Evolutionary conservation across 2,888 invertebrate species (phyloP).

Genomic region (Leptopilina syphax): DNA sequence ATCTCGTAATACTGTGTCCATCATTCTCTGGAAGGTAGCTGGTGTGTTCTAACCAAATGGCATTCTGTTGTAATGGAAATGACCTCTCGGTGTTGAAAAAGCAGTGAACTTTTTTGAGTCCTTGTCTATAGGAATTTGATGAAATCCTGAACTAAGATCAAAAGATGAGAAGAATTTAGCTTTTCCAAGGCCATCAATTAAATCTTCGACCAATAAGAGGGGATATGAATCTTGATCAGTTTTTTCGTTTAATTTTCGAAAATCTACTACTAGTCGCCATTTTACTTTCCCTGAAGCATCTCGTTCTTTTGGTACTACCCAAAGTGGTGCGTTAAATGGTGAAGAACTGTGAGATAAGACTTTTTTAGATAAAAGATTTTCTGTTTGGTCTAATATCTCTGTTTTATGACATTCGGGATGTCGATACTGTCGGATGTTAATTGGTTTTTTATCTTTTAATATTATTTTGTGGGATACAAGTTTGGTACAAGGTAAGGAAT

Average conservation of each 20-base stretch:
- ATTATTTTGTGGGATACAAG: no score
- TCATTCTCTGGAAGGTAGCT: slow-evolving; percentile 34
- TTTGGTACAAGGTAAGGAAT: no score
- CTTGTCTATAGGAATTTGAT: not conserved
- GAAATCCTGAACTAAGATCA: not conserved
- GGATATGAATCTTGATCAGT: not conserved
- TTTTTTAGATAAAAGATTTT: no score
- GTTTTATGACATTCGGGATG: no score
- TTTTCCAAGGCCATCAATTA: not conserved
- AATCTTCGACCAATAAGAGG: not conserved
- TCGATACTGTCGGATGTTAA: no score
- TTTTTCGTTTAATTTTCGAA: not conserved
- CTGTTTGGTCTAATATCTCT: no score
- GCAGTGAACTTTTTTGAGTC: not conserved
- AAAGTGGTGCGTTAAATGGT: not conserved
- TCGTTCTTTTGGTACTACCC: not conserved
- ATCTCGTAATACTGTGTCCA: not conserved
- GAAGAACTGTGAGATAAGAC: not conserved
- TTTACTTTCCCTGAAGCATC: not conserved
- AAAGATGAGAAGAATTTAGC: not conserved
- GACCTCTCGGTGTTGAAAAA: not conserved
- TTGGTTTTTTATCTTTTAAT: no score
- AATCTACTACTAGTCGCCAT: not conserved
- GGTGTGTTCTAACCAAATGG: slow-evolving; percentile 26
- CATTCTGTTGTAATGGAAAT: not conserved